Evolutionary conservation across 2,888 invertebrate genomes (phyloP).

Genomic region (Clusia tigrina): DNA sequence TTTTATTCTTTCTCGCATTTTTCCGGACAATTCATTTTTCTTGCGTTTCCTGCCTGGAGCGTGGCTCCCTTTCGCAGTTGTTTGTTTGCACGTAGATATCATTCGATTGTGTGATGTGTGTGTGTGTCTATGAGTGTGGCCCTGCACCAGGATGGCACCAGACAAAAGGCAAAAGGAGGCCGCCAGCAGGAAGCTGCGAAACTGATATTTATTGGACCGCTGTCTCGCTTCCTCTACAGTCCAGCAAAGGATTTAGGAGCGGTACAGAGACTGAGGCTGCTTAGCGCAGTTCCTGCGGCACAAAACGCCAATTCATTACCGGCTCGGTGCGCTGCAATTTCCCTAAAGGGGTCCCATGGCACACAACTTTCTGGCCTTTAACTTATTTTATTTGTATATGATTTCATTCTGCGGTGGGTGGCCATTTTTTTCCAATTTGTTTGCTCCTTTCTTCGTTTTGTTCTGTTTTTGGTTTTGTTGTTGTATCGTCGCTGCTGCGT

Average conservation of each 20-base stretch:
- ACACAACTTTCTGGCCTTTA: slow-evolving; percentile 26
- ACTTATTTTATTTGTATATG: slow-evolving; percentile 23
- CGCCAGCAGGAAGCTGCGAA: slow-evolving; percentile 9
- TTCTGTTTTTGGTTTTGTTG: background rate
- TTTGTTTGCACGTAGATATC: background rate
- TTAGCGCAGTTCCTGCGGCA: slow-evolving; percentile 10
- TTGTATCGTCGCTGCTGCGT: background rate
- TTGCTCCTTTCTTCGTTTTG: background rate
- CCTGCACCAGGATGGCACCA: background rate
- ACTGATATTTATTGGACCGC: slow-evolving; percentile 26
- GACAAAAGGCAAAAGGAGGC: background rate
- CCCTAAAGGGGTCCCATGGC: slow-evolving; percentile 2
- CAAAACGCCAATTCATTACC: slow-evolving; percentile 27
- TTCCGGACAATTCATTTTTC: slow-evolving; percentile 10
- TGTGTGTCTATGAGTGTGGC: no score
- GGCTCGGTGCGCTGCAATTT: slow-evolving; percentile 9
- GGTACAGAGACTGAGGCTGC: background rate
- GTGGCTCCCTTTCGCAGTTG: background rate
- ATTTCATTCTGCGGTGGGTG: slow-evolving; percentile 22
- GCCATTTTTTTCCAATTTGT: slow-evolving; percentile 7
- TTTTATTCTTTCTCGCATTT: background rate
- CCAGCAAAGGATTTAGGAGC: background rate
- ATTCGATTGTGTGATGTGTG: no score
- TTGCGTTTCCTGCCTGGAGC: slow-evolving; percentile 5
- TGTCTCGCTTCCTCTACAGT: background rate